Evolutionary conservation across 2,113 vertebrate genomes (phyloP), one percentile per base, ranked within the genome.

Genomic region (Protomyctophum bolini): DNA sequence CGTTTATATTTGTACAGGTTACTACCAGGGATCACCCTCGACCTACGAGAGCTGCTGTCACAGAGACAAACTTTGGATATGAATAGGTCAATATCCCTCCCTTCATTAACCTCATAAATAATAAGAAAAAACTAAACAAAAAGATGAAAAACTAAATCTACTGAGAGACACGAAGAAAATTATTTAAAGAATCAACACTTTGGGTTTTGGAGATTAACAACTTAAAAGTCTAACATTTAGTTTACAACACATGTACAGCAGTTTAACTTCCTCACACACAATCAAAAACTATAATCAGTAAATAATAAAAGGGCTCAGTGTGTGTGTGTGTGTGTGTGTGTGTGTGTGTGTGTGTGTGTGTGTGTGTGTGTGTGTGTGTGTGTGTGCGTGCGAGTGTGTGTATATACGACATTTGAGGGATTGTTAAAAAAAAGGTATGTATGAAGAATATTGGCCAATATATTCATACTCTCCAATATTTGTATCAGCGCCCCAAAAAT

Each of bases 241-340:
- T 76, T 86, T 73, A 75, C 85, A 83, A 67, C 7, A 86, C 80
- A 76, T 73, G 63, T 83, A 79, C 75, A 81, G 66, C 66, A 65
- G 76, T 33, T 58, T 70, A 41, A 82, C 66, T 64, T 58, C 41
- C 48, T 58, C 51, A 54, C 51, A 54, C 51, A 54, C 9, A 54
- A 54, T 54, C n/a, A 11, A 54, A 54, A 54, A 10, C 51, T n/a
- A 54, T 3, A n/a, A 11, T 12, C 10, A 41, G 33, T 41, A 54
- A 54, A 12, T 12, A 54, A 54, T 11, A 11, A 54, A 54, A 54
- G 51, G 51, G 51, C 10, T 54, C 3, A 5, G n/a, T 54, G 49
- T 10, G 49, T 50, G 51, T 54, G 51, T 54, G 10, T 54, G 11
- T 54, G 10, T 11, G 10, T n/a, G n/a, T 54, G 12, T n/a, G 10